phyloP scores from a whole-genome alignment of 2,797 vertebrate genomes.

The Pantherophis alleghaniensis region DNA sequence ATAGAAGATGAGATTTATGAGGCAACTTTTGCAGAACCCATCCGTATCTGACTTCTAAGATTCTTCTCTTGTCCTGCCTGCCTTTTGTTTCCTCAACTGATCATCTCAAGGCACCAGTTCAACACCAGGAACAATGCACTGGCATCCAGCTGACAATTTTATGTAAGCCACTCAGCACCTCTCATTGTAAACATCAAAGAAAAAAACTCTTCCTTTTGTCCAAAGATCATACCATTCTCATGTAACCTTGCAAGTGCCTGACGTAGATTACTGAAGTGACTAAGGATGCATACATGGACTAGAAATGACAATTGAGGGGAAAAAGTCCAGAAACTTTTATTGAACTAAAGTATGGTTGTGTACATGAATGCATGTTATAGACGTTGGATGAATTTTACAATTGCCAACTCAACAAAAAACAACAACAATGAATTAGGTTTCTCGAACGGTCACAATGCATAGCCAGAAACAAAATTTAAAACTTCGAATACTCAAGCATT shows the following conservation, averaged over 20 bases:
- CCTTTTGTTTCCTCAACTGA: slow-evolving; percentile 60
- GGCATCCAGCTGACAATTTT: slow-evolving; percentile 60
- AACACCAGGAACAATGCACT: slow-evolving; percentile 61
- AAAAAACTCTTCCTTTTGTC: slow-evolving; percentile 63
- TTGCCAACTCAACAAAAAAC: background rate
- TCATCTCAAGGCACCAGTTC: slow-evolving; percentile 62
- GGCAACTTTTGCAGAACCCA: slow-evolving; percentile 68
- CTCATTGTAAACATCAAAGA: slow-evolving; percentile 61
- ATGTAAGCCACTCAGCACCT: slow-evolving; percentile 56
- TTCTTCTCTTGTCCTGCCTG: slow-evolving; percentile 55
- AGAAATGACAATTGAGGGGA: background rate
- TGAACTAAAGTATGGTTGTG: slow-evolving; percentile 27
- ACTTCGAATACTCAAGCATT: background rate
- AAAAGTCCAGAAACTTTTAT: slow-evolving; percentile 1
- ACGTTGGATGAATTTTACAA: background rate
- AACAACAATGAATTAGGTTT: background rate
- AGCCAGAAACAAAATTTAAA: background rate
- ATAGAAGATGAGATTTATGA: slow-evolving; percentile 75
- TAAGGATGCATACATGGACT: background rate
- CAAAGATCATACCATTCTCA: slow-evolving; percentile 60
- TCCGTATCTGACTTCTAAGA: slow-evolving; percentile 61
- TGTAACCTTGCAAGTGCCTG: slow-evolving; percentile 49
- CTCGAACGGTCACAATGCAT: background rate
- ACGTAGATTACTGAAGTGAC: slow-evolving; percentile 54
- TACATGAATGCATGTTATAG: slow-evolving; percentile 12